phyloP scores from a whole-genome alignment of 1,140 invertebrate genomes.

The Telenomus remus region DNA sequence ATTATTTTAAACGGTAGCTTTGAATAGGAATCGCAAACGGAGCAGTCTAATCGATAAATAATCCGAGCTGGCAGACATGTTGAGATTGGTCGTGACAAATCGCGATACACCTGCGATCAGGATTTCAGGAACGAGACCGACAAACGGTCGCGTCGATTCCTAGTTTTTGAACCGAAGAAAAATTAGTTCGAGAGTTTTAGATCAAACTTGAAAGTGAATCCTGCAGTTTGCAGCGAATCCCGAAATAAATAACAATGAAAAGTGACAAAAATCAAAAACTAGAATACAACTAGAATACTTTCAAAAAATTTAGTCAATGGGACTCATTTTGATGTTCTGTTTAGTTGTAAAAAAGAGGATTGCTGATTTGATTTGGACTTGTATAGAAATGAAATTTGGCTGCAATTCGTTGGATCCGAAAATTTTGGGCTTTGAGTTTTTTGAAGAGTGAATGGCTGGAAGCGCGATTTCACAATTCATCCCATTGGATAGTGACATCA shows the following conservation, averaged over 20 bases:
- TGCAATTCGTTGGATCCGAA: not conserved
- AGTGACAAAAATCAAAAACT: too few species aligned
- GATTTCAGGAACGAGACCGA: constrained; percentile 42
- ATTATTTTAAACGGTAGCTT: too few species aligned
- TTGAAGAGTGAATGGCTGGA: not conserved
- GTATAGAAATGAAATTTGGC: not conserved
- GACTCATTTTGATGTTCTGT: too few species aligned
- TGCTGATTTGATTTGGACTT: too few species aligned
- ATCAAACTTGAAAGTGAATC: too few species aligned
- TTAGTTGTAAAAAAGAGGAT: too few species aligned
- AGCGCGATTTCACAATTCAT: constrained; percentile 45
- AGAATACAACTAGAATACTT: too few species aligned
- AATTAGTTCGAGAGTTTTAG: not conserved
- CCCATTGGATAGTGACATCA: constrained; percentile 49
- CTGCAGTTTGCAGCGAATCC: too few species aligned
- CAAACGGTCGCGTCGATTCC: not conserved
- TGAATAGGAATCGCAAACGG: too few species aligned
- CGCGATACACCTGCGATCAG: constrained; percentile 67
- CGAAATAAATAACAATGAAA: too few species aligned
- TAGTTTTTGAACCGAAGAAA: not conserved
- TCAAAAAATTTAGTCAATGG: too few species aligned
- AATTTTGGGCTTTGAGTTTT: too few species aligned
- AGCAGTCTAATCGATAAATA: not conserved
- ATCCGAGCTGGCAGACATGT: constrained; percentile 11
- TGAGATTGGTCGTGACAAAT: constrained; percentile 64